Evolutionary conservation across 2,888 invertebrate genomes (phyloP).

Genomic region (Aquatica leii): DNA sequence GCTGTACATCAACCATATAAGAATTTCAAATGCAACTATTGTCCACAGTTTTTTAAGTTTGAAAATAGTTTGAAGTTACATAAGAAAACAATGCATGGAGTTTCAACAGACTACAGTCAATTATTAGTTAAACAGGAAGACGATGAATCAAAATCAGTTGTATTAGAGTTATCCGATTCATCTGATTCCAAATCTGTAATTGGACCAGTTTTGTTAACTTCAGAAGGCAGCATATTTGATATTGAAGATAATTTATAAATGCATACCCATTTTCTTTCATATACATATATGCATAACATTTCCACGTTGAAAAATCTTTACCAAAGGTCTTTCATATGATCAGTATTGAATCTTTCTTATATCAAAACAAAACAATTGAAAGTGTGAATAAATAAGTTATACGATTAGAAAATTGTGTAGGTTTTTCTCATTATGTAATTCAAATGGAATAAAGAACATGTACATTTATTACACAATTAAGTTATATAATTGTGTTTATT

Average conservation of each 20-base stretch:
- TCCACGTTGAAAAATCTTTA: no score
- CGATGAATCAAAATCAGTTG: constrained; percentile 5
- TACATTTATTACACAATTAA: no score
- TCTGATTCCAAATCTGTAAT: constrained; percentile 2
- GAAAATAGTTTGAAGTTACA: constrained; percentile 69
- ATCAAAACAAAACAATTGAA: no score
- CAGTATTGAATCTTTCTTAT: no score
- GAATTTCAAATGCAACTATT: constrained; percentile 67
- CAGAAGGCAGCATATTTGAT: constrained; percentile 5
- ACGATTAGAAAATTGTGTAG: no score
- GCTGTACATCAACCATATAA: constrained; percentile 68
- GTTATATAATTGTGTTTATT: no score
- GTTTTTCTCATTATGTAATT: no score
- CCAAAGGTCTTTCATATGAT: no score
- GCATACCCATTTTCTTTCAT: no score
- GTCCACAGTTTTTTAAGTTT: constrained; percentile 68
- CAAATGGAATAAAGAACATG: no score
- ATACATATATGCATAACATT: no score
- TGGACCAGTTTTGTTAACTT: constrained; percentile 4
- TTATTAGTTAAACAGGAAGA: constrained; percentile 41
- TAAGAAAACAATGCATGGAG: constrained; percentile 66
- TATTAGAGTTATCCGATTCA: background rate
- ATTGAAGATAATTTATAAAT: constrained; percentile 1
- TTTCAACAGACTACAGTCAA: constrained; percentile 59
- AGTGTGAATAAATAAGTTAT: no score